Conservation (phyloP, 2,888 invertebrate species). For the Catocala fraxini region DNA sequence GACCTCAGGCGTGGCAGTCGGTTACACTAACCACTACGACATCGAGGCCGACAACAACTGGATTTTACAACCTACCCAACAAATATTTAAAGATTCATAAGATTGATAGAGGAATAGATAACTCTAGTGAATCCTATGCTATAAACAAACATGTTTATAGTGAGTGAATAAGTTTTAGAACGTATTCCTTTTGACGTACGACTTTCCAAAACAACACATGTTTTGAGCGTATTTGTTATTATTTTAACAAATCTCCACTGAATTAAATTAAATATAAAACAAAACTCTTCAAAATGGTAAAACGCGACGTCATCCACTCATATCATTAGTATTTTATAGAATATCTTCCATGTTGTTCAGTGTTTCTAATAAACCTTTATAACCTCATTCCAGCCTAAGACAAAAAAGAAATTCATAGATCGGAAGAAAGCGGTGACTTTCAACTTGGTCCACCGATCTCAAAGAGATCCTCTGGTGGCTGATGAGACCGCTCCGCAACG, state of each 20-base stretch:
- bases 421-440: slow-evolving; percentile 97
- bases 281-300: slow-evolving; percentile 64
- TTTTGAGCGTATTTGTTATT: slow-evolving; percentile 55
- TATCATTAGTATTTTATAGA: neutral
- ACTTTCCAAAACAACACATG: slow-evolving; percentile 74
- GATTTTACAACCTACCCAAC: too few relatives aligned
- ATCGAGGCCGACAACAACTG: too few relatives aligned
- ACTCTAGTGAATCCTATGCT: too few relatives aligned
- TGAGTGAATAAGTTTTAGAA: neutral
- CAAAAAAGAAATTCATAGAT: slow-evolving; percentile 95
- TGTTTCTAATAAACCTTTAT: slow-evolving; percentile 21
- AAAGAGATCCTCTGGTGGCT: slow-evolving; percentile 95
- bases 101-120: too few relatives aligned
- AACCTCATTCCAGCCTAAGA: slow-evolving; percentile 87
- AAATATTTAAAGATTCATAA: too few relatives aligned
- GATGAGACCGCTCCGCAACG: slow-evolving; percentile 96
- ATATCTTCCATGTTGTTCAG: neutral
- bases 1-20: too few relatives aligned
- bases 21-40: too few relatives aligned
- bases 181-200: slow-evolving; percentile 51
- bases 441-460: slow-evolving; percentile 97
- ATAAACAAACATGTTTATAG: too few relatives aligned
- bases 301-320: neutral
- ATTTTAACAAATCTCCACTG: slow-evolving; percentile 6
- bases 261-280: neutral